Percentiles rank a stretch among this genome's conserved stretches.
Evolutionary conservation across 1,140 invertebrate species (phyloP).

Genomic region (Drosophila kepulauana): DNA sequence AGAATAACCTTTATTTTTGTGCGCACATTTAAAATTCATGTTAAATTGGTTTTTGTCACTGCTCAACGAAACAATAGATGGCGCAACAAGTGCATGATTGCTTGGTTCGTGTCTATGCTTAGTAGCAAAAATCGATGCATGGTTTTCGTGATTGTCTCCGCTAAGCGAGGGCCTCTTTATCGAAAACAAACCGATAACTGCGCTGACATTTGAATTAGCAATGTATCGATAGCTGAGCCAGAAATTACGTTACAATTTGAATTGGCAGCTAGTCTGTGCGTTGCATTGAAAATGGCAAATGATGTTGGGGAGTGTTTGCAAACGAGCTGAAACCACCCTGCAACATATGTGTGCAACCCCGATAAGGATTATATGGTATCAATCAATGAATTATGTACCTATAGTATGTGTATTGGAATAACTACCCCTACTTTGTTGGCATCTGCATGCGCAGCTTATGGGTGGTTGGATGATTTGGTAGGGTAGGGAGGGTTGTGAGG

Average conservation of each 20-base stretch:
- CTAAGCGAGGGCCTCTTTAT: background rate
- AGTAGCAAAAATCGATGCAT: no score
- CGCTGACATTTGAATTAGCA: background rate
- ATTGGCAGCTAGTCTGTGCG: background rate
- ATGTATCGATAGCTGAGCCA: background rate
- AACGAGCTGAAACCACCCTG: conserved; percentile 35
- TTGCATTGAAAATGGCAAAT: conserved; percentile 9
- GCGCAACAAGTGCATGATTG: no score
- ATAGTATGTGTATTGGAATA: conserved; percentile 21
- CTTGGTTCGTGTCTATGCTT: background rate
- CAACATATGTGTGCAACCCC: conserved; percentile 22
- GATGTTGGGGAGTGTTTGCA: conserved; percentile 1
- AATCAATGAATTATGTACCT: conserved; percentile 73
- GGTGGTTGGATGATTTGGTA: background rate
- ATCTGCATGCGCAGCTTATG: conserved; percentile 43
- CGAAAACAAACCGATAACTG: background rate
- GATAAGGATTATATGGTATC: conserved; percentile 46
- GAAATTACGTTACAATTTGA: background rate
- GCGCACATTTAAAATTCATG: no score
- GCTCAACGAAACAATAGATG: conserved; percentile 4
- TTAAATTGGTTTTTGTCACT: background rate
- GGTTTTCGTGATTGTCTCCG: background rate
- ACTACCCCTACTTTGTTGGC: conserved; percentile 42
- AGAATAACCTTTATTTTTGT: no score
- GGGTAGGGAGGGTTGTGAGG: background rate